Evolutionary conservation across 1,140 invertebrate genomes (phyloP), one percentile per base, ranked within the genome.

Genomic region (Chrysomallon squamiferum): DNA sequence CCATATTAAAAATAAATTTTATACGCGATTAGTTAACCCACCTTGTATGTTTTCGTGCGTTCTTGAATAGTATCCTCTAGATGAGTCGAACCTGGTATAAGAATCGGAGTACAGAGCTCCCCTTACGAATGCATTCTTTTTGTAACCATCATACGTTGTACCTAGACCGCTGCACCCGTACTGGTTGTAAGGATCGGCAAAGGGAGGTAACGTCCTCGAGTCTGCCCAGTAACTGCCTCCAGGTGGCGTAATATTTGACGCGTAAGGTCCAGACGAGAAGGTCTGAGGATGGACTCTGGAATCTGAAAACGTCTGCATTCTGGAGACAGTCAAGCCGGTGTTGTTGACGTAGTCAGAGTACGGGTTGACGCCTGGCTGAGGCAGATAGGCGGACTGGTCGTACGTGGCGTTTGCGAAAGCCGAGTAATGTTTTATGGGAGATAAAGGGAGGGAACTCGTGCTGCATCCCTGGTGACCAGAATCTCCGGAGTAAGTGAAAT

Each of bases 1-100:
- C n/a, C n/a, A n/a, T n/a, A n/a, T n/a, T n/a, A n/a, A n/a, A n/a
- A n/a, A n/a, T n/a, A n/a, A n/a, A n/a, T n/a, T n/a, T n/a, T n/a
- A n/a, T n/a, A n/a, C n/a, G n/a, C n/a, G n/a, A n/a, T n/a, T n/a
- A n/a, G n/a, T n/a, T n/a, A 22, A 47, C 60, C 29, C 65, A 79
- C 75, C 74, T 68, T 79, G 75, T n/a, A 76, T 64, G 56, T 73
- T 76, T 11, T 79, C 77, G 38, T 74, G 72, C 18, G 75, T 60
- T n/a, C 74, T 65, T 57, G 69, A 65, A 47, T 76, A 77, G 43
- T 73, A 75, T 18, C 65, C 35, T 32, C 74, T 62, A 13, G 70
- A 62, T n/a, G 71, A 22, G 32, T 76, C 75, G 62, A 79, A 73
- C 62, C 72, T 71, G 64, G 63, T 77, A n/a, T 69, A 69, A 2